Base-by-base conservation (phyloP, 2,113 vertebrate genomes). In the Phocoena sinus region DNA sequence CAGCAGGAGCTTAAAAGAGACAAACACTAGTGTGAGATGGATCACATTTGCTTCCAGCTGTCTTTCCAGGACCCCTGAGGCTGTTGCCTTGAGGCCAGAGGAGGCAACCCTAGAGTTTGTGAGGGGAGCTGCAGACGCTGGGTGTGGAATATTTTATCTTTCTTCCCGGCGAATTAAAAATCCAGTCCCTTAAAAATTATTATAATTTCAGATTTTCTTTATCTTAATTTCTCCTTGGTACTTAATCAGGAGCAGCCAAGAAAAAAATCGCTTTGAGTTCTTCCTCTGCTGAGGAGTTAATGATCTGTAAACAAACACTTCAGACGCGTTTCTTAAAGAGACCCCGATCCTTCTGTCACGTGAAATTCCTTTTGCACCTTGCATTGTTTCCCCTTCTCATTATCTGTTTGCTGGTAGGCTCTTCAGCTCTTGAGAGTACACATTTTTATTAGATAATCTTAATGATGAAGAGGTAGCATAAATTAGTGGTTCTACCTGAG, bases 281-380 rank as follows among this genome's bases (percentile, higher is more conserved):
- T 76, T 94, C 65, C 86, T 97, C 92, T 84, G 96, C 92, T 97
- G 97, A 94, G 97, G 76, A 81, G 82, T 92, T 97, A 97, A 97
- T 94, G 95, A 92, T 94, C 94, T 97, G 95, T 88, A 97, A 98
- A 96, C 91, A 97, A 94, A 97, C 74, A 96, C 96, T 97, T 85
- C 86, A 95, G 96, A 60, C 25, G 50, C 65, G 68, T 36, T 50
- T 96, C 92, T 90, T 95, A 95, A 94, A 94, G 97, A 96, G 94
- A 92, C 86, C 89, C 83, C 44, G 53, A 94, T 68, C 36, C 83
- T 90, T 95, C 93, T 92, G 87, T 87, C 23, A 41, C 17, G 21
- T 58, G 90, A 86, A 80, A 83, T 63, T 89, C 28, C 60, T 76
- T 89, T 70, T 8, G 28, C 53, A n/a, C 7, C 3, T 3, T 4